phyloP scores from a whole-genome alignment of 2,113 vertebrate genomes.

The Crypturellus undulatus region DNA sequence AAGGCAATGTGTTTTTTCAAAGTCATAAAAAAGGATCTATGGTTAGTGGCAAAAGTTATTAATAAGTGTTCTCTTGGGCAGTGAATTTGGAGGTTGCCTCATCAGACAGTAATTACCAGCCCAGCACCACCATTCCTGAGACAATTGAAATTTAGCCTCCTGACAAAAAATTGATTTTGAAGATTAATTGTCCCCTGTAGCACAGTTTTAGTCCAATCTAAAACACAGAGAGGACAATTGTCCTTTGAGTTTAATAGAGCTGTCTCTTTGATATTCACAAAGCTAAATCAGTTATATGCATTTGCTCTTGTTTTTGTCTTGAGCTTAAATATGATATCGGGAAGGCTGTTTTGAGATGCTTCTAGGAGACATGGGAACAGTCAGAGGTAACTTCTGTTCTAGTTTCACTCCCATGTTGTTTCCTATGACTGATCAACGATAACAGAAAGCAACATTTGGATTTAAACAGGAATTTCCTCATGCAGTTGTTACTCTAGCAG shows the following conservation, averaged over 20 bases:
- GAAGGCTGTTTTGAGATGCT: background rate
- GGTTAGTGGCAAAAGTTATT: conserved; percentile 13
- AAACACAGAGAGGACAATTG: conserved; percentile 25
- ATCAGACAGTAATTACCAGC: conserved; percentile 40
- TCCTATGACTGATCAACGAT: background rate
- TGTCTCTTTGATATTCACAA: background rate
- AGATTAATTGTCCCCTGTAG: conserved; percentile 59
- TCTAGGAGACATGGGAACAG: background rate
- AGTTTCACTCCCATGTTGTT: background rate
- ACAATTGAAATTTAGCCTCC: conserved; percentile 55
- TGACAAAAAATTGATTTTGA: conserved; percentile 60
- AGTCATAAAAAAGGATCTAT: conserved; percentile 16
- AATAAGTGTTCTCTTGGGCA: conserved; percentile 10
- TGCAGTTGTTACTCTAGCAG: background rate
- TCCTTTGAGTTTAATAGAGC: conserved; percentile 47
- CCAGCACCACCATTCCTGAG: conserved; percentile 6
- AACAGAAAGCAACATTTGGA: background rate
- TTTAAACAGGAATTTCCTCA: background rate
- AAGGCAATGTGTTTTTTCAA: conserved; percentile 1
- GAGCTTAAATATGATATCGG: background rate
- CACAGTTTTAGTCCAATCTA: conserved; percentile 29
- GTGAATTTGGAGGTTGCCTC: background rate
- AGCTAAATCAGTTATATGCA: background rate
- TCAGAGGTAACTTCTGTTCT: background rate
- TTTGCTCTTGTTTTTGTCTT: background rate